These are phyloP conservation scores for Macaria liturata DNA, from an alignment of 2,888 invertebrate genomes.

Conservation along the genomic window DNA sequence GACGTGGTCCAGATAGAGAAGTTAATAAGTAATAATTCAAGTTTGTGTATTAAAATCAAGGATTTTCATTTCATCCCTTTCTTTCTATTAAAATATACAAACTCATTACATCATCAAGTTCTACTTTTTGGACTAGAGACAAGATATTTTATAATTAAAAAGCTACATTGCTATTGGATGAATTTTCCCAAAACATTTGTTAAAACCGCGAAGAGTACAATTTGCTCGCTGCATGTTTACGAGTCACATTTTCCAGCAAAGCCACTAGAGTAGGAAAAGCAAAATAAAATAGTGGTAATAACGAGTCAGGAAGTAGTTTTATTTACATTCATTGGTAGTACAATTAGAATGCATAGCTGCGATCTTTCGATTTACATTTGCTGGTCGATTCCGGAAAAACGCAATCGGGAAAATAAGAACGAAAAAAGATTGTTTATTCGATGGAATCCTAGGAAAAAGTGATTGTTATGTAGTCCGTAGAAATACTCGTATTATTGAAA, in stretches of 20 bases:
- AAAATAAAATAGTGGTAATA: slow-evolving; percentile 26
- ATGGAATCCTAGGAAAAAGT: slow-evolving; percentile 22
- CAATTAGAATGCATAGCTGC: slow-evolving; percentile 56
- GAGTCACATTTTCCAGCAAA: slow-evolving; percentile 27
- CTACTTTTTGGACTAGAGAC: too few relatives aligned
- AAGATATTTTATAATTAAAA: too few relatives aligned
- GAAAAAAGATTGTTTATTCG: slow-evolving; percentile 36
- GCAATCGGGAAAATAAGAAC: slow-evolving; percentile 30
- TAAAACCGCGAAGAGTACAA: slow-evolving; percentile 14
- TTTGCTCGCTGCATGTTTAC: slow-evolving; percentile 19
- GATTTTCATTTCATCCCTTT: too few relatives aligned
- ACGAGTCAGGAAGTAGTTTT: slow-evolving; percentile 29
- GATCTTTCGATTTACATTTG: slow-evolving; percentile 44
- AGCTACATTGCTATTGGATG: background rate
- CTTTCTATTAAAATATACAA: too few relatives aligned
- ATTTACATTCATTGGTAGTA: slow-evolving; percentile 43
- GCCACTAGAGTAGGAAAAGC: slow-evolving; percentile 15
- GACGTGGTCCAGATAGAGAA: too few relatives aligned
- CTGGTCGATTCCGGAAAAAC: slow-evolving; percentile 43
- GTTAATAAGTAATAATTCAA: too few relatives aligned
- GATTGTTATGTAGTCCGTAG: too few relatives aligned
- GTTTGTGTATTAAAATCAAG: too few relatives aligned
- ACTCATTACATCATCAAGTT: too few relatives aligned
- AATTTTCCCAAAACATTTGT: slow-evolving; percentile 14
- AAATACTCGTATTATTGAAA: too few relatives aligned